A percentile compares a stretch with the other conserved stretches of the same genome.
Evolutionary conservation across 2,888 invertebrate genomes (phyloP).

Genomic region (Lamellibrachia columna): DNA sequence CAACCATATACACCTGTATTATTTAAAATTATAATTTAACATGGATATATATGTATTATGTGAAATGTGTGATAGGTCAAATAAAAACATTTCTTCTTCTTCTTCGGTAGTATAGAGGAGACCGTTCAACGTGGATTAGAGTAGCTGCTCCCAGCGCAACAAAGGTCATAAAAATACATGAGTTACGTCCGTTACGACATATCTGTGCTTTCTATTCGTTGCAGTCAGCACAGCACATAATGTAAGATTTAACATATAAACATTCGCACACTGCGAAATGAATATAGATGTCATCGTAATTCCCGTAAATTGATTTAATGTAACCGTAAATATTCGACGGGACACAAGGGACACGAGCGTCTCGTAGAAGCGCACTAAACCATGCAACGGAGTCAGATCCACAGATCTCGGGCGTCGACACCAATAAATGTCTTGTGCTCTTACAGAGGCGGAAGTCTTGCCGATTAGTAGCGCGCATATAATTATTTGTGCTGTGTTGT

Average conservation of each 20-base stretch:
- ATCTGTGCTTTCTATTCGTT: not conserved
- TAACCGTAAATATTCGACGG: conserved; percentile 6
- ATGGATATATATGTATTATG: too few species aligned
- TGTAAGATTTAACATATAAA: not conserved
- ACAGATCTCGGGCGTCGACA: not conserved
- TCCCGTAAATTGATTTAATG: conserved; percentile 6
- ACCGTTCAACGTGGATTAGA: too few species aligned
- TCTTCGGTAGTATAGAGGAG: too few species aligned
- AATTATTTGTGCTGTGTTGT: not conserved
- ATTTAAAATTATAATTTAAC: too few species aligned
- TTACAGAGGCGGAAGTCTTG: not conserved
- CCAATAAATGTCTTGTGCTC: not conserved
- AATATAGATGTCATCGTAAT: not conserved
- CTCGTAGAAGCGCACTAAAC: not conserved
- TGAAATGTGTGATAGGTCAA: too few species aligned
- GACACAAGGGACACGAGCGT: not conserved
- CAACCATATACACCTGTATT: too few species aligned
- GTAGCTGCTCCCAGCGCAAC: too few species aligned
- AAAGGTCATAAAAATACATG: too few species aligned
- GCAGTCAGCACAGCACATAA: not conserved
- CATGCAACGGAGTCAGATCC: not conserved
- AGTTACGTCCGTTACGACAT: not conserved
- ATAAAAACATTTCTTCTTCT: too few species aligned
- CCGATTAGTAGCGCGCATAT: not conserved
- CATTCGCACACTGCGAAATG: not conserved